phyloP scores from a whole-genome alignment of 2,797 vertebrate genomes.

The Eulemur mongoz region DNA sequence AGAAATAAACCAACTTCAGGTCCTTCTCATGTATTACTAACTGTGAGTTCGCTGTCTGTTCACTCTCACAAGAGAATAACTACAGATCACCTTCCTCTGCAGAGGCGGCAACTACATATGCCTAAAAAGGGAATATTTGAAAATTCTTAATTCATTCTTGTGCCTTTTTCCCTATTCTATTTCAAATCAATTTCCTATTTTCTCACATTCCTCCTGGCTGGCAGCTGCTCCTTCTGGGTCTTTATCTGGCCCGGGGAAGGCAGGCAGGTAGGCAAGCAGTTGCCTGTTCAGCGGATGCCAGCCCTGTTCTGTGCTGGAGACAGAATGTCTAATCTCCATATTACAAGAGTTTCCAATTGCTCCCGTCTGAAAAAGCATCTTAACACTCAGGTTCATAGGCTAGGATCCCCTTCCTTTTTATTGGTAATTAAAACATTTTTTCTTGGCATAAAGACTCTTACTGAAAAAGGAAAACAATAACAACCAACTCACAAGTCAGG shows the following conservation, averaged over 20 bases:
- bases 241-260: conserved; percentile 60
- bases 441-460: conserved; percentile 35
- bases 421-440: conserved; percentile 56
- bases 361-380: conserved; percentile 77
- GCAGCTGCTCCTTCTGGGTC: conserved; percentile 80
- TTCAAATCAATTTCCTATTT: conserved; percentile 65
- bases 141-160: conserved; percentile 41
- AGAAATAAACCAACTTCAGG: conserved; percentile 42
- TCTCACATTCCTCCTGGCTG: conserved; percentile 60
- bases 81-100: background rate
- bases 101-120: background rate
- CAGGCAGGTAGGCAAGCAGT: conserved; percentile 68
- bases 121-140: conserved; percentile 49
- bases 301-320: conserved; percentile 70
- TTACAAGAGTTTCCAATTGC: conserved; percentile 77
- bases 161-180: conserved; percentile 47
- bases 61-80: background rate
- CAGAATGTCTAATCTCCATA: conserved; percentile 80
- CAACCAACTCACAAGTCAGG: conserved; percentile 4
- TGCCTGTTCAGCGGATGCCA: conserved; percentile 74
- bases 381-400: conserved; percentile 60
- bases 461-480: conserved; percentile 52
- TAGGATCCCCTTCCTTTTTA: conserved; percentile 61
- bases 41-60: background rate
- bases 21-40: background rate